These are phyloP conservation scores for Diorhabda sublineata DNA, from an alignment of 1,140 invertebrate species.

Conservation along the genomic window DNA sequence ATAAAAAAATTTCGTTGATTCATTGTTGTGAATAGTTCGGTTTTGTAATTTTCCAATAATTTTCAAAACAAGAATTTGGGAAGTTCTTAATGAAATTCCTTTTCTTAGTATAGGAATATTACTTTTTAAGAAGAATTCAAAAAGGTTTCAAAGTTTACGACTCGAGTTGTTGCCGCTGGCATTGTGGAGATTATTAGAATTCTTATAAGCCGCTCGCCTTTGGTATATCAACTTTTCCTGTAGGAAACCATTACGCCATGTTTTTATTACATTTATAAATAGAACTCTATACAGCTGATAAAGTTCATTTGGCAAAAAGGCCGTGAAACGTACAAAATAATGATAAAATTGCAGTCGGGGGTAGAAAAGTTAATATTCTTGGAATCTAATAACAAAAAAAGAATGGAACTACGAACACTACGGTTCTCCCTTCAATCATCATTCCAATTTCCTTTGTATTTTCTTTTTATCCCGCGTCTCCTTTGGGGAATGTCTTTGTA, in stretches of 20 bases:
- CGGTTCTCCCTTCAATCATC: background rate
- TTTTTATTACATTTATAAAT: constrained; percentile 1
- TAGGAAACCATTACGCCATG: background rate
- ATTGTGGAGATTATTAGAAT: too few species aligned
- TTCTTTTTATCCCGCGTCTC: background rate
- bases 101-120: too few species aligned
- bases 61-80: too few species aligned
- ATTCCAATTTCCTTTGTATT: constrained; percentile 2
- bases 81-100: too few species aligned
- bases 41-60: too few species aligned
- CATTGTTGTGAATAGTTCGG: too few species aligned
- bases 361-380: background rate
- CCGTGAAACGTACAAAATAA: constrained; percentile 2
- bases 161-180: too few species aligned
- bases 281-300: constrained; percentile 1
- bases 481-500: background rate
- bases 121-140: too few species aligned
- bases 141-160: too few species aligned
- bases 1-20: too few species aligned
- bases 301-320: background rate
- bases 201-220: too few species aligned
- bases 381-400: background rate
- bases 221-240: background rate
- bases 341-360: constrained; percentile 1
- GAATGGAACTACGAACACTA: background rate